Evolutionary conservation across 2,113 vertebrate species (phyloP).

Genomic region (Erythrocercus mccallii): DNA sequence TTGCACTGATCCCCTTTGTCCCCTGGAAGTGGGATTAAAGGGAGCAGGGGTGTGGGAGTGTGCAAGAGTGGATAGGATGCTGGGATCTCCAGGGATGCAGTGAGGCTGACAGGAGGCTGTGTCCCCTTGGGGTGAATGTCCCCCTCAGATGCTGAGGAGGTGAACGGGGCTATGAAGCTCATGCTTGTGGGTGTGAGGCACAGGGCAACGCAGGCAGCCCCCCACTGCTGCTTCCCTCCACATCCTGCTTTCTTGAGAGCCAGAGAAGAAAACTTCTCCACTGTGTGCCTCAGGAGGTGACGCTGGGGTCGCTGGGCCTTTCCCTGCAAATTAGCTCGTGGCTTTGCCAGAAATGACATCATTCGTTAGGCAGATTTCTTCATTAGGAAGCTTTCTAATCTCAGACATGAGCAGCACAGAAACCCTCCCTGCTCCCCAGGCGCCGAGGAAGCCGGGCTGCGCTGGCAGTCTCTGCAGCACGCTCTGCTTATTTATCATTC

Average conservation of each 20-base stretch:
- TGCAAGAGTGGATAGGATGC: background rate
- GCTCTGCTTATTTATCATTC: slow-evolving; percentile 35
- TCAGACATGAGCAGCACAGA: background rate
- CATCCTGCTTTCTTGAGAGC: fast-evolving
- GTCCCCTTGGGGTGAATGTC: background rate
- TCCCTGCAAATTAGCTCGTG: background rate
- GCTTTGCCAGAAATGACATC: slow-evolving; percentile 25
- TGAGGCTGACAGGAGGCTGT: background rate
- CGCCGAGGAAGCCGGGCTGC: background rate
- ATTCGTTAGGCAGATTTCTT: slow-evolving; percentile 35
- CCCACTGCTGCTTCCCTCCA: background rate
- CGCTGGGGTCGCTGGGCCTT: background rate
- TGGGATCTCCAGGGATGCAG: background rate
- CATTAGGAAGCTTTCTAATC: slow-evolving; percentile 34
- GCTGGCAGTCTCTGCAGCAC: background rate
- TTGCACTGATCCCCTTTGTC: background rate
- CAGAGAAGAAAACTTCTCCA: background rate
- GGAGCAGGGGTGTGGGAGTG: background rate
- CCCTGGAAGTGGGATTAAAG: background rate
- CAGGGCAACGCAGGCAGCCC: background rate
- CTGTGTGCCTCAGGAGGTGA: fast-evolving
- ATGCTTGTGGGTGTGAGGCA: background rate
- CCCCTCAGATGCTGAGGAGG: background rate
- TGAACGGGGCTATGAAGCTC: fast-evolving
- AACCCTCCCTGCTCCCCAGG: background rate